These are phyloP conservation scores for Cyanoderma ruficeps DNA, from an alignment of 2,113 vertebrate species.

Conservation along the genomic window DNA sequence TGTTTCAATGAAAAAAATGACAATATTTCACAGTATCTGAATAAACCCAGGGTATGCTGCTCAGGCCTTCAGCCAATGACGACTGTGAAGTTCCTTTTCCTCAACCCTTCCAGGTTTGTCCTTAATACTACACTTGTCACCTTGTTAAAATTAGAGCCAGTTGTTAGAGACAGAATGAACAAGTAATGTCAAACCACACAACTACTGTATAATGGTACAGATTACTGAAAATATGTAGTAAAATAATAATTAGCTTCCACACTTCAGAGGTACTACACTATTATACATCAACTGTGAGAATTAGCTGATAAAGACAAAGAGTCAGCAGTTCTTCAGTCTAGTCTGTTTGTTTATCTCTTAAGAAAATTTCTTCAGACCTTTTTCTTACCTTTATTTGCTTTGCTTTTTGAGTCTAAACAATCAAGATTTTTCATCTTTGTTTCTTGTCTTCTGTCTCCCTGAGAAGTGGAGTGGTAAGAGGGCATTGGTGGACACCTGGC, in stretches of 20 bases:
- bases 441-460: not conserved
- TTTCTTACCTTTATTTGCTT: not conserved
- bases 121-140: not conserved
- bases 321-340: not conserved
- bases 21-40: not conserved
- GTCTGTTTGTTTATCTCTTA: not conserved
- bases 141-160: not conserved
- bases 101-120: not conserved
- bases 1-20: not conserved
- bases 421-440: not conserved
- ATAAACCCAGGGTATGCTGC: not conserved
- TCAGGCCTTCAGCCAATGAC: not conserved
- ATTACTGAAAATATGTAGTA: not conserved
- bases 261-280: not conserved
- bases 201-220: not conserved
- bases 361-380: not conserved
- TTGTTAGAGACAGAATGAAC: not conserved
- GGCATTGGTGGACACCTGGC: not conserved
- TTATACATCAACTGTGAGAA: not conserved
- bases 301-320: not conserved
- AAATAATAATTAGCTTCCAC: not conserved
- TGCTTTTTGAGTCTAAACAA: not conserved
- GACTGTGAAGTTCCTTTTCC: not conserved
- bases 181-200: not conserved
- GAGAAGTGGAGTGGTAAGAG: not conserved